Base-by-base conservation (phyloP, 2,113 vertebrate species). In the Syngnathus typhle region DNA sequence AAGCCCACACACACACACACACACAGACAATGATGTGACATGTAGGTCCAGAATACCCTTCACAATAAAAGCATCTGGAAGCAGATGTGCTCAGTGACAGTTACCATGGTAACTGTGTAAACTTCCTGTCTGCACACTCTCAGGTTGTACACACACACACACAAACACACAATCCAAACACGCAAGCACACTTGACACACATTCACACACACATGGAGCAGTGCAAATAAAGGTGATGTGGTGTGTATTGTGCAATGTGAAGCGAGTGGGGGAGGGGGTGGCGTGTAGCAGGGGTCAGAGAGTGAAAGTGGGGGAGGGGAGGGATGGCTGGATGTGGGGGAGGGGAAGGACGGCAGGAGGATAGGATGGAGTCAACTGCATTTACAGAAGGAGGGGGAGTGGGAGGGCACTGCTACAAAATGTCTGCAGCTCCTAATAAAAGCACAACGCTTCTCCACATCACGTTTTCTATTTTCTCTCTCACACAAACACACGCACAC, bases 321-420 rank as follows among this genome's bases (percentile, higher is more conserved):
- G 36, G 59, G 10, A 23, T 18, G 46, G 16, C 7, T 4, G 49
- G 2, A 47, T 16, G 46, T 18, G 11, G 60, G 52, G 21, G 65
- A 65, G 66, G 47, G 69, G 60, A 64, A 43, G 58, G 49, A 52
- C 6, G 54, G 54, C 12, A 15, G 54, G 5, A 32, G 5, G 54
- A 23, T 32, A 21, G 19, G 60, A 61, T 43, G 60, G 60, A 41
- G 60, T 61, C 60, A 21, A 38, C 60, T n/a, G 60, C 38, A 9
- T 61, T 61, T 3, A 46, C 23, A 61, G 58, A 64, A 51, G 64
- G 64, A n/a, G 10, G 16, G 73, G 67, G 36, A 65, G 67, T 32
- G 67, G 55, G 63, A 64, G 51, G 67, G 55, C 19, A 36, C 58
- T 19, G 36, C 18, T 39, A 37, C 58, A 62, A 44, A 62, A 44